These are phyloP conservation scores for Catharus fuscescens DNA, from an alignment of 2,113 vertebrate genomes.

Conservation along the genomic window DNA sequence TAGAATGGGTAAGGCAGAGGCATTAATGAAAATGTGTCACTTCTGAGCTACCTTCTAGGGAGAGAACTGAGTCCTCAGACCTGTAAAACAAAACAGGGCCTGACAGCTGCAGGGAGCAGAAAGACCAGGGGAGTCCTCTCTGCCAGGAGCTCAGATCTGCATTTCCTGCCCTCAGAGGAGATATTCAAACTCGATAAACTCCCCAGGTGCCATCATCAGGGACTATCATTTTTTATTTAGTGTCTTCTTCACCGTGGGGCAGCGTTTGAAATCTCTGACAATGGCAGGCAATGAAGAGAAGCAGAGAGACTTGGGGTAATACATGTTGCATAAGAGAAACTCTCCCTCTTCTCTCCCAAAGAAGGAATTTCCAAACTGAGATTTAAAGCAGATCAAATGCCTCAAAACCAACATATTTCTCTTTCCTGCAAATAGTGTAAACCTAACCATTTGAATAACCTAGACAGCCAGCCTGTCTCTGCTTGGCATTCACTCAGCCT, in stretches of 20 bases:
- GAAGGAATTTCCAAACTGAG: not conserved
- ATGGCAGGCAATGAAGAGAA: not conserved
- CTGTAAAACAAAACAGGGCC: not conserved
- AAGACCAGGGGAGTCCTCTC: rapidly evolving
- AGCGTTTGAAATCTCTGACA: not conserved
- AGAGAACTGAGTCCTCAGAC: not conserved
- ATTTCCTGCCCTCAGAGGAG: not conserved
- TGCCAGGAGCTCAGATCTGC: not conserved
- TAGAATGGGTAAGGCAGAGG: not conserved
- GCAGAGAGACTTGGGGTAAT: not conserved
- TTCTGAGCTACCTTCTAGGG: not conserved
- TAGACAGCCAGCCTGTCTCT: not conserved
- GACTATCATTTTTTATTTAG: not conserved
- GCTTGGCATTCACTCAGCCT: not conserved
- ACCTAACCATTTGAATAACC: conserved; percentile 27
- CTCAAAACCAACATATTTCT: not conserved
- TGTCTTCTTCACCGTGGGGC: not conserved
- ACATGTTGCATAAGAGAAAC: not conserved
- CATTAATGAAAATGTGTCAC: not conserved
- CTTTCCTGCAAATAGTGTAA: not conserved
- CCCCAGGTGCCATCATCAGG: not conserved
- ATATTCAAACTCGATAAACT: not conserved
- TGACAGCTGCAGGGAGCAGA: not conserved
- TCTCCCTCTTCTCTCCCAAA: not conserved
- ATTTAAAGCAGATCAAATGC: not conserved